Base-by-base conservation (phyloP, 1,140 invertebrate genomes). In the Drosophila nannoptera region DNA sequence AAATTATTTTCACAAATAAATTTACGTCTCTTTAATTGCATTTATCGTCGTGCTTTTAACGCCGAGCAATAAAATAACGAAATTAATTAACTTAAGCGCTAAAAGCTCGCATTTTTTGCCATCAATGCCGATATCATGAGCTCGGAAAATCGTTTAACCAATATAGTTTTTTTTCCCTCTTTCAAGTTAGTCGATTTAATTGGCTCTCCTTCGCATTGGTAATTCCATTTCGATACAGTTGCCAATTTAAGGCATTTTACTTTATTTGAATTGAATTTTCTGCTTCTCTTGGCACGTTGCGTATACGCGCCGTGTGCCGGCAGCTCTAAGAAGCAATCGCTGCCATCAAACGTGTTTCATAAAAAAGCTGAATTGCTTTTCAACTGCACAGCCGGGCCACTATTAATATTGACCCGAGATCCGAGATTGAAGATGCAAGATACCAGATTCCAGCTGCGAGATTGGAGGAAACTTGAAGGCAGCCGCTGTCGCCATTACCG, bases 1-100 rank as follows among this genome's bases (percentile, higher is more conserved):
- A 67, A 81, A 72, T 78, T 75, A 50, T 61, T 52, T 42, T 55
- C 46, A 48, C 31, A 70, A 35, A 82, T 77, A 68, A 71, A 68
- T 82, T 63, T 45, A 61, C 56, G 54, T 54, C 56, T 33, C 49
- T 58, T 73, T 81, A 65, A 70, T 81, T 81, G 60, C 65, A 64
- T 73, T 73, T 54, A 40, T 43, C 54, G 12, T 40, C 43, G 33
- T 46, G 16, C 35, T 14, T 38, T 74, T 22, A 8, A 5, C 1
- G 22, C 22, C 22, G 22, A 7, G 40, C 40, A 14, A 43, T 43
- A 43, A 43, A 43, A 43, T 43, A 43, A 43, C 14, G 7, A n/a
- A 43, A 43, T 43, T 43, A 43, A 43, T 43, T 43, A 43, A 43
- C n/a, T 7, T 7, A 43, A 43, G 14, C 11, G 40, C 40, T 29